Percentiles rank a stretch among this genome's conserved stretches.
Conservation (phyloP, 2,113 vertebrate genomes). For the Engystomops pustulosus region DNA sequence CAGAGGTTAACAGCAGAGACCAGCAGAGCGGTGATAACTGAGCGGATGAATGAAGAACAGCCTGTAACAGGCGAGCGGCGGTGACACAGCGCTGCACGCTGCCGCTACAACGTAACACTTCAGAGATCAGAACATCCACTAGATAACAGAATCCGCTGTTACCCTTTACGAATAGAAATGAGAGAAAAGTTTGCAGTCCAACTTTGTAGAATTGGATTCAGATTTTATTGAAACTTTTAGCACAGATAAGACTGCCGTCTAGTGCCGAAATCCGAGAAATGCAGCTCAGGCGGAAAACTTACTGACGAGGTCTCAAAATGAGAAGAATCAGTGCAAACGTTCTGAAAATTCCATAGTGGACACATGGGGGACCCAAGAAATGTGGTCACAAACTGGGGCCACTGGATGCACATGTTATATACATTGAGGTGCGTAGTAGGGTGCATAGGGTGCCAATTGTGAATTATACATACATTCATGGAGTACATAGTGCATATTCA, state of each 20-base stretch:
- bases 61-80: neutral
- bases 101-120: neutral
- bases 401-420: neutral
- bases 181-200: neutral
- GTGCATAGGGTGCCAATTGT: neutral
- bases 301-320: neutral
- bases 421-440: too few species aligned
- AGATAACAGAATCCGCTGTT: neutral
- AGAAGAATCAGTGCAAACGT: neutral
- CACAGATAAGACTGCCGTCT: constrained; percentile 82
- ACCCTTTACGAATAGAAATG: neutral
- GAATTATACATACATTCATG: too few species aligned
- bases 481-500: too few species aligned
- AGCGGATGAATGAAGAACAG: constrained; percentile 12
- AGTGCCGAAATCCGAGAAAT: constrained; percentile 79
- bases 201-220: neutral
- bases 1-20: constrained; percentile 1
- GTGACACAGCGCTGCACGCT: neutral
- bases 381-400: neutral
- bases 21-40: neutral
- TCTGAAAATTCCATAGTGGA: neutral
- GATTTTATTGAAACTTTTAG: constrained; percentile 66
- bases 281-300: constrained; percentile 63
- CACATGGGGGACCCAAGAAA: neutral
- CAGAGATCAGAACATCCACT: neutral